Evolutionary conservation across 2,113 vertebrate species (phyloP).

Genomic region (Dunckerocampus dactyliophorus): DNA sequence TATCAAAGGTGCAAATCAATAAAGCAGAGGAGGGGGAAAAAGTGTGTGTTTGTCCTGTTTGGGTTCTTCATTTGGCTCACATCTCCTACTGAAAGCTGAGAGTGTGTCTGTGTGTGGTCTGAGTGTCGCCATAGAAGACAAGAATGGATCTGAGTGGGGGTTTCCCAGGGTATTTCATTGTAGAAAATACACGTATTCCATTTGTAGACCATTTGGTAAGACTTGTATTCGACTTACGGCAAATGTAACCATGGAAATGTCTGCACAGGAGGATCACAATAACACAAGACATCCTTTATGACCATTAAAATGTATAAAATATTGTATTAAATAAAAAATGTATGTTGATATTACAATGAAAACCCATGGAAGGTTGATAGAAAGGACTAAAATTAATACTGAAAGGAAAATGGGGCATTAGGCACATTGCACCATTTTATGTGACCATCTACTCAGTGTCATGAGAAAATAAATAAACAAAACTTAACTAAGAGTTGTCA

Average conservation of each 20-base stretch:
- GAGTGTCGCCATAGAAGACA: conserved; percentile 9
- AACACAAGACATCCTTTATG: neutral
- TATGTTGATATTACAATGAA: no score
- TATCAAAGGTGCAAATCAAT: conserved; percentile 52
- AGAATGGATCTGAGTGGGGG: conserved; percentile 17
- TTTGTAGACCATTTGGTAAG: conserved; percentile 6
- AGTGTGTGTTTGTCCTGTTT: conserved; percentile 56
- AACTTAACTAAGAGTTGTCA: no score
- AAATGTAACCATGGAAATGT: neutral
- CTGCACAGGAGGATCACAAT: neutral
- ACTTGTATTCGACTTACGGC: neutral
- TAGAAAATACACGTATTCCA: conserved; percentile 5
- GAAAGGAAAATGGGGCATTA: no score
- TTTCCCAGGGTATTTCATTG: conserved; percentile 37
- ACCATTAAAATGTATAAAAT: no score
- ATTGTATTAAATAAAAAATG: no score
- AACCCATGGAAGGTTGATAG: no score
- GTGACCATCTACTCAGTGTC: no score
- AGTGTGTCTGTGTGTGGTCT: conserved; percentile 40
- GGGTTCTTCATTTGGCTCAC: conserved; percentile 47
- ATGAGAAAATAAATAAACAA: no score
- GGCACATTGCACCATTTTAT: no score
- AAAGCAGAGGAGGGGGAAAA: conserved; percentile 35
- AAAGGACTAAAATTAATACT: no score
- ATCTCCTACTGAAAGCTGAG: conserved; percentile 59